Percentiles rank a stretch among this genome's conserved stretches.
Conservation (phyloP, 2,113 vertebrate genomes). For the Spilogale gracilis region DNA sequence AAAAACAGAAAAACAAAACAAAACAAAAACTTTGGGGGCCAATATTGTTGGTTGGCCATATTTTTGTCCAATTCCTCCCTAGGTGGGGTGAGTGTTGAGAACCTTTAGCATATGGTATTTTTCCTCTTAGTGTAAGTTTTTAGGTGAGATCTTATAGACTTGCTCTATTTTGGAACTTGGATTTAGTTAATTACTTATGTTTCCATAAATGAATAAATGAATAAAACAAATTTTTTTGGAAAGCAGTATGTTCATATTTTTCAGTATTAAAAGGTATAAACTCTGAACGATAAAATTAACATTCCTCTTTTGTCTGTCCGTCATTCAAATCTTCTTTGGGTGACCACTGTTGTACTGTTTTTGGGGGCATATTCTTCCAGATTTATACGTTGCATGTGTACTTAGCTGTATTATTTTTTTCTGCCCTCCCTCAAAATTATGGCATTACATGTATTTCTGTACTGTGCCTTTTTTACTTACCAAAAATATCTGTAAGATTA, state of each 20-base stretch:
- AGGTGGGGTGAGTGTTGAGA: neutral
- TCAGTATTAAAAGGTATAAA: conserved; percentile 25
- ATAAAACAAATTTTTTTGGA: neutral
- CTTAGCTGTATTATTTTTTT: conserved; percentile 9
- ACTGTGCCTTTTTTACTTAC: neutral
- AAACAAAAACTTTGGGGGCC: neutral
- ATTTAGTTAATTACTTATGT: conserved; percentile 32
- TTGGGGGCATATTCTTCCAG: neutral
- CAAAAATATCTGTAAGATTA: neutral
- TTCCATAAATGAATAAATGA: neutral
- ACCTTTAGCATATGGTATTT: neutral
- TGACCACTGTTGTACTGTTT: neutral
- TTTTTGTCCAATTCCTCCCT: neutral
- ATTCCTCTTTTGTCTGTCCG: neutral
- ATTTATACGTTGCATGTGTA: conserved; percentile 19
- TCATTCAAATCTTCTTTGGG: neutral
- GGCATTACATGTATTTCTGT: neutral
- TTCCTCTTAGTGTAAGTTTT: neutral
- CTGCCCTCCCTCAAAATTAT: neutral
- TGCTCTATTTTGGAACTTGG: conserved; percentile 39
- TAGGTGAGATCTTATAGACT: neutral
- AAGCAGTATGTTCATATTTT: neutral
- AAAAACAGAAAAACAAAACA: neutral
- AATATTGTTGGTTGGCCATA: neutral
- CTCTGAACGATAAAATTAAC: conserved; percentile 3